phyloP scores from a whole-genome alignment of 1,140 invertebrate species.

The Drosophila simulans region DNA sequence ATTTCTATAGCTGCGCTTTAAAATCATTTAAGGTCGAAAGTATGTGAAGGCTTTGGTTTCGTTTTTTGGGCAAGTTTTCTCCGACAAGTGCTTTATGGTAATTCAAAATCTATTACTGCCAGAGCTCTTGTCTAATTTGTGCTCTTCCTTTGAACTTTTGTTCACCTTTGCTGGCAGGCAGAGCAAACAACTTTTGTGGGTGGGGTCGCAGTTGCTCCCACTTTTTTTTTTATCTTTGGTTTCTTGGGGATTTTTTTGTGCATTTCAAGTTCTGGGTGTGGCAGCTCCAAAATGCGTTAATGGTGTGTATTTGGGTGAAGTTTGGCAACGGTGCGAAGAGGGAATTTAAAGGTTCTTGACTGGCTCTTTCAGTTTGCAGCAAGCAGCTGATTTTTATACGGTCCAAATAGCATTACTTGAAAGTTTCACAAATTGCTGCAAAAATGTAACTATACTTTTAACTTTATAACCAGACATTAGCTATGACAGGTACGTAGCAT shows the following conservation, averaged over 20 bases:
- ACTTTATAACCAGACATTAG: no score
- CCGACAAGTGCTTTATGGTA: slow-evolving; percentile 33
- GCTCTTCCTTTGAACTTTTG: slow-evolving; percentile 43
- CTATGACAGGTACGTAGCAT: no score
- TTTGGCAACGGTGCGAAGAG: slow-evolving; percentile 38
- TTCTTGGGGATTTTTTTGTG: slow-evolving; percentile 28
- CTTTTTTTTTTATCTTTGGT: slow-evolving; percentile 14
- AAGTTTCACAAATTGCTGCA: no score
- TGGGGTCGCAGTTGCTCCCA: slow-evolving; percentile 22
- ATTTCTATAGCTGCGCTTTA: slow-evolving; percentile 17
- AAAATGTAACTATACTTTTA: no score
- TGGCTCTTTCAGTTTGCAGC: not conserved
- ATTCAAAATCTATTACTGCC: slow-evolving; percentile 57
- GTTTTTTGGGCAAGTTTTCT: slow-evolving; percentile 11
- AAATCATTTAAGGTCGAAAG: slow-evolving; percentile 20
- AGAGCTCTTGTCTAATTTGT: slow-evolving; percentile 41
- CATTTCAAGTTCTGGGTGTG: slow-evolving; percentile 56
- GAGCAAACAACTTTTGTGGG: slow-evolving; percentile 23
- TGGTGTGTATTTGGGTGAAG: slow-evolving; percentile 40
- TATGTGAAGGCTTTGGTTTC: not conserved
- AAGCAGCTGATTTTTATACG: not conserved
- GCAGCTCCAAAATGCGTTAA: slow-evolving; percentile 26
- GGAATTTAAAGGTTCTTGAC: slow-evolving; percentile 4
- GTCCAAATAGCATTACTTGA: no score
- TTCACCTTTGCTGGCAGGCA: slow-evolving; percentile 32